phyloP scores from a whole-genome alignment of 2,888 invertebrate genomes.

The Ormyrus labotus region DNA sequence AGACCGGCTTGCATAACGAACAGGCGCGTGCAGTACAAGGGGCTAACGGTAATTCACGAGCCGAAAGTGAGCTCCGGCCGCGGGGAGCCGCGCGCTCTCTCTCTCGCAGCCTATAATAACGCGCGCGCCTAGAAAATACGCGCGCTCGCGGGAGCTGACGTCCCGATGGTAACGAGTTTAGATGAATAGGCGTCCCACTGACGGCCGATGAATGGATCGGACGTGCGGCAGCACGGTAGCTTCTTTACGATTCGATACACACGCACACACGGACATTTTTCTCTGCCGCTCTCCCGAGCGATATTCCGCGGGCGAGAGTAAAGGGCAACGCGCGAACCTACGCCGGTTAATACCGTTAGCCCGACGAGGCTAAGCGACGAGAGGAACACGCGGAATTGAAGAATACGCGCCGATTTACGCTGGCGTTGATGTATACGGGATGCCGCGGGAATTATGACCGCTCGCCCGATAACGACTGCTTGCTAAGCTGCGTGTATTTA shows the following conservation, averaged over 20 bases:
- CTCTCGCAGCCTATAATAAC: constrained; percentile 2
- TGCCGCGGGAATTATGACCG: not conserved
- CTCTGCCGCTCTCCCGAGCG: not conserved
- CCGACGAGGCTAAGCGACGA: not conserved
- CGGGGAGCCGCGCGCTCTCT: too few species aligned
- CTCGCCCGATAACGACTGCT: too few species aligned
- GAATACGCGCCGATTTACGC: not conserved
- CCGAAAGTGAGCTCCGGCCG: not conserved
- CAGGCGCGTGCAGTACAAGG: constrained; percentile 9
- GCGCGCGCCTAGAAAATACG: not conserved
- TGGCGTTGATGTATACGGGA: not conserved
- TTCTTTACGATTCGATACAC: constrained; percentile 40
- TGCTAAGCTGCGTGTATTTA: too few species aligned
- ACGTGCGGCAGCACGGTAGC: constrained; percentile 20
- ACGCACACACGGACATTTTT: not conserved
- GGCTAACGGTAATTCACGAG: constrained; percentile 20
- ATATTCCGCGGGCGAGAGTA: constrained; percentile 25
- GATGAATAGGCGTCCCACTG: constrained; percentile 54
- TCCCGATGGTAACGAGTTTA: constrained; percentile 51
- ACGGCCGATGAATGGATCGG: constrained; percentile 44
- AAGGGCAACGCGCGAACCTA: constrained; percentile 6
- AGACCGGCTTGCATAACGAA: constrained; percentile 37
- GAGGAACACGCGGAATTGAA: too few species aligned
- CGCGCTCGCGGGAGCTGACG: constrained; percentile 9
- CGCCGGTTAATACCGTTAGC: not conserved